phyloP scores from a whole-genome alignment of 2,113 vertebrate genomes.

The Neomonachus schauinslandi region DNA sequence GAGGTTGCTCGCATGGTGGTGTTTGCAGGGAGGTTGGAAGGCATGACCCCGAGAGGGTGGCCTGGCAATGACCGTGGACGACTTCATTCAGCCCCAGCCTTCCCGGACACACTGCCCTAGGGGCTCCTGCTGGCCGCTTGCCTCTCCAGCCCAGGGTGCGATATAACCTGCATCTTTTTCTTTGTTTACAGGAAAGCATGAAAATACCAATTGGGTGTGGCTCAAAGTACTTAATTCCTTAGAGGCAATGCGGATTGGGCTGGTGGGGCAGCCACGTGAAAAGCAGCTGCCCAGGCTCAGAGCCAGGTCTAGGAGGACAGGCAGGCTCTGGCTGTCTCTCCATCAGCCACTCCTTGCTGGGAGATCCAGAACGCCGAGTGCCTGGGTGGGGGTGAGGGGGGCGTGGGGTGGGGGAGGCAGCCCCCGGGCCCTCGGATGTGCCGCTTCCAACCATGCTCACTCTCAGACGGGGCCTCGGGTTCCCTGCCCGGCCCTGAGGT shows the following conservation, averaged over 20 bases:
- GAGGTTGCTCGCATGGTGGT: neutral
- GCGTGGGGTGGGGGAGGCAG: too few relatives aligned
- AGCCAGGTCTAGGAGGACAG: neutral
- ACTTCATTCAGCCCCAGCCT: neutral
- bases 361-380: neutral
- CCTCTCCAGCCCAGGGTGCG: neutral
- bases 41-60: neutral
- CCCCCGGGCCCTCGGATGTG: neutral
- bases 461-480: rapidly evolving
- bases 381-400: neutral
- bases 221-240: neutral
- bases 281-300: neutral
- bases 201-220: constrained; percentile 26
- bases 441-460: rapidly evolving
- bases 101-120: neutral
- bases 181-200: constrained; percentile 38
- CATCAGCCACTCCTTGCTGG: neutral
- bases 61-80: too few relatives aligned
- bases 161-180: constrained; percentile 24
- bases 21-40: neutral
- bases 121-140: neutral
- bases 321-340: neutral
- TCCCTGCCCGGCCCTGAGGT: neutral
- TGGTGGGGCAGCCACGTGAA: neutral
- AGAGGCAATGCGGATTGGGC: neutral